Base-by-base conservation (phyloP, 2,113 vertebrate genomes). In the Dipodomys ordii region DNA sequence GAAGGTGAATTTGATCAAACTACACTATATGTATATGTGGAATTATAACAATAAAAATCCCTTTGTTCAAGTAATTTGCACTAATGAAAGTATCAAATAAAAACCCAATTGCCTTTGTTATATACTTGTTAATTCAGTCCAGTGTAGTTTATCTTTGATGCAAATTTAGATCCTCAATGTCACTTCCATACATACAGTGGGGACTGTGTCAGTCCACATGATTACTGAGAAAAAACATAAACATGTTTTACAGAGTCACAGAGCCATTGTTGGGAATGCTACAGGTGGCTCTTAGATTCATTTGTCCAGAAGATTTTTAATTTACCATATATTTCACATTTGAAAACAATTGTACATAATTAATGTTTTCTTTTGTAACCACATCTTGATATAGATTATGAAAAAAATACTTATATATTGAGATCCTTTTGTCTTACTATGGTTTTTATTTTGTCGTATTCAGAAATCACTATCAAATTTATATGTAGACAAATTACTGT, bases 131-230 rank as follows among this genome's bases (percentile, higher is more conserved):
- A 12, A 49, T 49, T 49, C 49, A 49, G 49, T 49, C 8, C 49
- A 92, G 44, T 79, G 0, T 76, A 64, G 62, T 88, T 78, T 87
- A 72, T 72, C 69, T 74, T 65, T 69, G 32, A n/a, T 94, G 18
- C 11, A 76, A 90, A 65, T 57, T 27, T 7, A 88, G 6, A 81
- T 77, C 28, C 39, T 76, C 27, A 80, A 22, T 88, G 69, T 65
- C 53, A 77, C 28, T 60, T 88, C 49, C 78, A 9, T 81, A 84
- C 35, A 25, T 35, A 44, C 60, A 57, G 18, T n/a, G 7, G 10
- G 25, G 25, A 49, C 44, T 60, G 4, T 23, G 74, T 20, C 77
- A 46, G 64, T 87, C 15, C 49, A 82, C 64, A 32, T 82, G 69
- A 49, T 67, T 49, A 49, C 49, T 49, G 49, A 49, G 9, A 49